Evolutionary conservation across 1,140 invertebrate genomes (phyloP), one percentile per base, ranked within the genome.

Genomic region (Heliothis virescens): DNA sequence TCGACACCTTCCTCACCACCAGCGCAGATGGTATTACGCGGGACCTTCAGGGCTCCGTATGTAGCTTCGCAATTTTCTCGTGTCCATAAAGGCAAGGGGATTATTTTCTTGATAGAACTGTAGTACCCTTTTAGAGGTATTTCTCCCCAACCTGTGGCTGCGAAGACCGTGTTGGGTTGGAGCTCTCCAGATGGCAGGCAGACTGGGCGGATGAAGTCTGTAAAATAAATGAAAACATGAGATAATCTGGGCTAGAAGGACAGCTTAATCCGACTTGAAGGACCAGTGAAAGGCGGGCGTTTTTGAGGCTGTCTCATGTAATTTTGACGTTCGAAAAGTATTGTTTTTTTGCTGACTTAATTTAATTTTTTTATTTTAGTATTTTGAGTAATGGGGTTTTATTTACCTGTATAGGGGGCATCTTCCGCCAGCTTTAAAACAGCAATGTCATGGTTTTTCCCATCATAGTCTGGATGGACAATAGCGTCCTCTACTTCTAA

Each of bases 131-230:
- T 1, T 92, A 92, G 53, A 84, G 79, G 48, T 11, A 79, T 65
- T 50, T 83, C 95, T 1, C 97, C 97, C 96, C 97, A 98, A 4
- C 97, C 97, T 0, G 96, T 96, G 0, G 96, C 96, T 12, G 94
- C 95, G 1, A 96, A 95, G 53, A 52, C 87, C 1, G 67, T 59
- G 26, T 81, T 55, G 7, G 41, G 18, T 41, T 29, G 21, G 1
- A 83, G 47, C 11, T 75, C 48, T 9, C 81, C 82, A 0, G 75
- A 18, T n/a, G 88, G 89, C 10, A 89, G 53, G 34, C 89, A 90
- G 16, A 85, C 72, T 53, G 86, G 87, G n/a, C 85, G 82, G 52
- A 90, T 88, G 79, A 87, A 88, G 65, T 89, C 89, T 90, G 83
- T 10, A 69, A 84, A 60, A 34, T 73, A 80, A 52, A 47, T n/a